phyloP scores from a whole-genome alignment of 2,113 vertebrate genomes.

The Centropristis striata region DNA sequence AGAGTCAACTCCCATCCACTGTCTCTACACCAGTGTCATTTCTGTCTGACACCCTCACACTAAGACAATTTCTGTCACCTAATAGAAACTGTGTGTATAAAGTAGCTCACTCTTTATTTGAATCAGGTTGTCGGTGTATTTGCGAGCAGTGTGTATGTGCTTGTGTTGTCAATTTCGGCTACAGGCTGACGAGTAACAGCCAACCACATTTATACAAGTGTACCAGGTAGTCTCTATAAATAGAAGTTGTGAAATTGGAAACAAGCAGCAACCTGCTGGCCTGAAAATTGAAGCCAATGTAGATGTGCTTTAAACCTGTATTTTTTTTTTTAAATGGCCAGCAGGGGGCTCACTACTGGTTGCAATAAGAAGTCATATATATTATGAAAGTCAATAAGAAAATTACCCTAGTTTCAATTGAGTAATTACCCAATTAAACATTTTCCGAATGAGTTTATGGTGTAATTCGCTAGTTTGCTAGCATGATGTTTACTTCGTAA shows the following conservation, averaged over 20 bases:
- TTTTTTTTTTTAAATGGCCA: no score
- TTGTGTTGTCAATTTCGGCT: not conserved
- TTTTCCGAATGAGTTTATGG: no score
- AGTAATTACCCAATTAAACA: no score
- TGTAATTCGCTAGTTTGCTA: no score
- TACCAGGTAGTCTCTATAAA: not conserved
- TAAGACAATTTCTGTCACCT: conserved; percentile 21
- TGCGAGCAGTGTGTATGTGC: not conserved
- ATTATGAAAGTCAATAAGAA: no score
- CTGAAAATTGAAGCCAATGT: no score
- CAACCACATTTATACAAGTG: not conserved
- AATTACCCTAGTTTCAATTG: no score
- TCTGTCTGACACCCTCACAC: conserved; percentile 25
- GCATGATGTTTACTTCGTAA: no score
- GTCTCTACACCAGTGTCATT: not conserved
- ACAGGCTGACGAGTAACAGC: not conserved
- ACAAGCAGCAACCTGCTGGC: no score
- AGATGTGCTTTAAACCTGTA: no score
- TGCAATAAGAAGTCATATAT: no score
- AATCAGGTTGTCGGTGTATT: not conserved
- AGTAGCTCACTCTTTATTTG: conserved; percentile 3
- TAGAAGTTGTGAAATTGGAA: not conserved
- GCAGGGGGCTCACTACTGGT: no score
- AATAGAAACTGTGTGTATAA: not conserved
- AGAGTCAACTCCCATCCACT: conserved; percentile 16